Conservation (phyloP, 2,797 vertebrate species). For the Meriones psammophilus region DNA sequence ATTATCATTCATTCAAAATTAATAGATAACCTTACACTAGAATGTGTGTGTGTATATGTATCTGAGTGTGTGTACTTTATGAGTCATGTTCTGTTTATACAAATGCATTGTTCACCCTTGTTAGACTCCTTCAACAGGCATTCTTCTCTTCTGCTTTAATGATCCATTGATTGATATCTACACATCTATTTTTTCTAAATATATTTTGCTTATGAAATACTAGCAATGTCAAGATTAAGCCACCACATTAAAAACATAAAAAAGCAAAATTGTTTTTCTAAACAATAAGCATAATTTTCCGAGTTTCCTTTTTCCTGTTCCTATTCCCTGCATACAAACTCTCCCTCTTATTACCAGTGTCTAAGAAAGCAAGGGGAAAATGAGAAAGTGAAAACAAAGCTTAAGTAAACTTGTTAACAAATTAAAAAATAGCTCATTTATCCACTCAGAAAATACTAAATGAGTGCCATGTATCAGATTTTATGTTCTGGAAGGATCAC, state of each 20-base stretch:
- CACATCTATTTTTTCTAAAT: background rate
- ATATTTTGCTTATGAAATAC: background rate
- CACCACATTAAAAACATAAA: background rate
- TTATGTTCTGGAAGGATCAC: background rate
- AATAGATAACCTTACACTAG: constrained; percentile 15
- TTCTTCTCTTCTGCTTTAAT: background rate
- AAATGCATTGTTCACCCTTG: background rate
- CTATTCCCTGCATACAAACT: fast-evolving
- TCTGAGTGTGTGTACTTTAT: background rate
- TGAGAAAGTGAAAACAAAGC: background rate
- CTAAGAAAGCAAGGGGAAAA: background rate
- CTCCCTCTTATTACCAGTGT: background rate
- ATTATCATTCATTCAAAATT: background rate
- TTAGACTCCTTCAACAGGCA: background rate
- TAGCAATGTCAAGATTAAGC: background rate
- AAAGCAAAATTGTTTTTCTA: constrained; percentile 1
- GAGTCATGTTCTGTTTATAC: background rate
- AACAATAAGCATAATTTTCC: background rate
- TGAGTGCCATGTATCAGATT: background rate
- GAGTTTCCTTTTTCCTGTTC: background rate
- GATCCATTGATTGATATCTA: background rate
- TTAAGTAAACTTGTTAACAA: background rate
- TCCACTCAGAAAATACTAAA: background rate
- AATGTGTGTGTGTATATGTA: background rate
- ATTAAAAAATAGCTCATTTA: background rate